Evolutionary conservation across 2,888 invertebrate genomes (phyloP).

Genomic region (Mellilla xanthometata): DNA sequence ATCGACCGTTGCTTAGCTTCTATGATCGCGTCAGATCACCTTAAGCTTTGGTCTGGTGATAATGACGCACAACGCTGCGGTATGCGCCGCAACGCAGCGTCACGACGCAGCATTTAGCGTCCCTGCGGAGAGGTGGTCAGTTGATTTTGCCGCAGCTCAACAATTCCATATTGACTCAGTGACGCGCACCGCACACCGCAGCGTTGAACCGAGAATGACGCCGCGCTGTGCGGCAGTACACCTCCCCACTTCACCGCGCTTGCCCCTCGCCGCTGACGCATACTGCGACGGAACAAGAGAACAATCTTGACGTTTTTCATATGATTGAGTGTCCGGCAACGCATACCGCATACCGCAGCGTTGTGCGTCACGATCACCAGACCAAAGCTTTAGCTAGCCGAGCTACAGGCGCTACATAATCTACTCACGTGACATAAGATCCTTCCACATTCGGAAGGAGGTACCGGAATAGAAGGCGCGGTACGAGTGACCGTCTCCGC

Average conservation of each 20-base stretch:
- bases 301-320: slow-evolving; percentile 17
- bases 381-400: background rate
- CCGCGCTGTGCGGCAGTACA: background rate
- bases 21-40: too few species aligned
- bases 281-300: slow-evolving; percentile 20
- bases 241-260: slow-evolving; percentile 18
- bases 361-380: slow-evolving; percentile 13
- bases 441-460: slow-evolving; percentile 89
- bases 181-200: slow-evolving; percentile 5
- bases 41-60: background rate
- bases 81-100: slow-evolving; percentile 8
- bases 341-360: slow-evolving; percentile 11
- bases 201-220: slow-evolving; percentile 1
- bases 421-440: slow-evolving; percentile 94
- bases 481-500: slow-evolving; percentile 86
- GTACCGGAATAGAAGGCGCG: slow-evolving; percentile 87
- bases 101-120: slow-evolving; percentile 1
- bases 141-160: background rate
- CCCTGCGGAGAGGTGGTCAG: background rate
- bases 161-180: slow-evolving; percentile 2
- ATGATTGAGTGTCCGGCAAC: slow-evolving; percentile 16
- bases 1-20: too few species aligned
- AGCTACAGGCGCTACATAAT: background rate
- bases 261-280: slow-evolving; percentile 22
- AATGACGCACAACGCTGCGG: slow-evolving; percentile 2